These are phyloP conservation scores for Eidolon helvum DNA, from an alignment of 2,113 vertebrate species.

Conservation along the genomic window DNA sequence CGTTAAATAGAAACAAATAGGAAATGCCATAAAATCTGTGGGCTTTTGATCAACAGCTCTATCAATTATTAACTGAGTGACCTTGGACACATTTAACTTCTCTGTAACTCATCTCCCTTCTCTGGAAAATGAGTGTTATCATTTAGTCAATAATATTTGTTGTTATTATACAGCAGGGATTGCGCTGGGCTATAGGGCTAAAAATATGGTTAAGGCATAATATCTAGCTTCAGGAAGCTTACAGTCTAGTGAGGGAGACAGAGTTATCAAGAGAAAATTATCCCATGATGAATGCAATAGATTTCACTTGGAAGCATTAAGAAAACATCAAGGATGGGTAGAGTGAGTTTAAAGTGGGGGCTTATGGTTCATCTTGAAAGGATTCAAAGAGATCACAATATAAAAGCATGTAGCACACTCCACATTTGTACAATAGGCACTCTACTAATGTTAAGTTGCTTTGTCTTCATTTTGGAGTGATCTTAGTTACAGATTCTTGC, in stretches of 20 bases:
- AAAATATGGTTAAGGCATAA: neutral
- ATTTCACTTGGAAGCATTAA: neutral
- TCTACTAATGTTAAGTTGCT: neutral
- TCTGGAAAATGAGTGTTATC: neutral
- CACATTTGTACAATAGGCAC: neutral
- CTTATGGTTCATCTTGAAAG: neutral
- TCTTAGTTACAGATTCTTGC: neutral
- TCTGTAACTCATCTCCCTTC: neutral
- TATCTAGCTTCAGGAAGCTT: neutral
- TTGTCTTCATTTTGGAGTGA: neutral
- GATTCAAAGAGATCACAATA: neutral
- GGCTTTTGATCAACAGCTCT: neutral
- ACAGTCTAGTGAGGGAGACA: neutral
- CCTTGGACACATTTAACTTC: neutral
- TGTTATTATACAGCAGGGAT: neutral
- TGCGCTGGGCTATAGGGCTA: neutral
- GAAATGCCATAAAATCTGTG: neutral
- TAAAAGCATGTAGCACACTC: neutral
- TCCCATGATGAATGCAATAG: neutral
- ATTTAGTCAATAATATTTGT: neutral
- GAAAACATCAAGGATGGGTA: neutral
- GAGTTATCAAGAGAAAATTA: neutral
- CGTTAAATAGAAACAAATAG: conserved; percentile 10
- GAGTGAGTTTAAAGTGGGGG: neutral
- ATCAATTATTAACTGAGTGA: neutral